Percentiles rank a stretch among this genome's conserved stretches.
Conservation (phyloP, 2,797 vertebrate species). For the Brotula barbata region DNA sequence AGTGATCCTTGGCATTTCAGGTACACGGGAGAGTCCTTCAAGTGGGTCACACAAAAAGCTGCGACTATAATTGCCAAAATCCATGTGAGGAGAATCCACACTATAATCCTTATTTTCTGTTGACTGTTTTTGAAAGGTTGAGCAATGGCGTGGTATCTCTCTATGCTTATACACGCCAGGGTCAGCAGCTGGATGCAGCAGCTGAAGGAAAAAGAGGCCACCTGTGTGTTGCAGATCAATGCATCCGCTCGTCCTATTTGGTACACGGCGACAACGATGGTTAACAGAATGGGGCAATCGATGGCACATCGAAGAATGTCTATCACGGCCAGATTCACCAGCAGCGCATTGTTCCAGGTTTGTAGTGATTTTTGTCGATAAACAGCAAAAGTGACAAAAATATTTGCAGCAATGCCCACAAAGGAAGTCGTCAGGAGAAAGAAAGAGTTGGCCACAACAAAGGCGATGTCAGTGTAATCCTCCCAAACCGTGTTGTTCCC, state of each 20-base stretch:
- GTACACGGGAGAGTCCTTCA: constrained; percentile 75
- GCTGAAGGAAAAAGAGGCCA: constrained; percentile 75
- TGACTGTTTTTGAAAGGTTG: constrained; percentile 74
- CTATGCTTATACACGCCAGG: constrained; percentile 77
- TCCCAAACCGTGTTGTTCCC: constrained; percentile 62
- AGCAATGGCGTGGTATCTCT: constrained; percentile 79
- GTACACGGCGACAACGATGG: constrained; percentile 54
- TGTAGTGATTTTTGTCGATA: constrained; percentile 74
- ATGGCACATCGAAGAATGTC: constrained; percentile 72
- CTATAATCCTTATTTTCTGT: constrained; percentile 59
- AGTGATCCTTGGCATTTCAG: constrained; percentile 63
- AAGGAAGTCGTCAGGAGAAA: constrained; percentile 68
- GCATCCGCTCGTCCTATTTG: constrained; percentile 30
- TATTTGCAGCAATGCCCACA: constrained; percentile 74
- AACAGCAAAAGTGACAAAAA: constrained; percentile 78
- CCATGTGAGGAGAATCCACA: constrained; percentile 75
- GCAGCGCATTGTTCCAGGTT: constrained; percentile 76
- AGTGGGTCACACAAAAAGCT: constrained; percentile 58
- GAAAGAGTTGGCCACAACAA: constrained; percentile 64
- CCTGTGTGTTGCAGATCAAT: constrained; percentile 71
- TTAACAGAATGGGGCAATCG: constrained; percentile 77
- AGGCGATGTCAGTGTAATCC: constrained; percentile 46
- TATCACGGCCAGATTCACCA: constrained; percentile 78
- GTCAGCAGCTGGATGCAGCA: constrained; percentile 80
- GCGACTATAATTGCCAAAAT: constrained; percentile 63